Percentiles rank a stretch among this genome's conserved stretches.
phyloP scores from a whole-genome alignment of 1,140 invertebrate species.

The Cydia fagiglandana region DNA sequence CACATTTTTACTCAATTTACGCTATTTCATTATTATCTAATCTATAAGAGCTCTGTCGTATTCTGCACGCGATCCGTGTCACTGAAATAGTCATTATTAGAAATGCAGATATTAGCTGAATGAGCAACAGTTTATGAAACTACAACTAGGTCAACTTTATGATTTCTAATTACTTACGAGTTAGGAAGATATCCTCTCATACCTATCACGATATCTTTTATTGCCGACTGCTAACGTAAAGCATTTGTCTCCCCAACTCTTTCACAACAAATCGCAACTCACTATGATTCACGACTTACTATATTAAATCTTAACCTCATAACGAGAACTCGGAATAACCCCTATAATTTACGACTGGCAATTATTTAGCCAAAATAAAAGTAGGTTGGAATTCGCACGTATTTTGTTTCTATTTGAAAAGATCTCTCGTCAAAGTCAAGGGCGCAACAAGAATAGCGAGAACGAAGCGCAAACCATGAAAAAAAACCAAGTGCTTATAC shows the following conservation, averaged over 20 bases:
- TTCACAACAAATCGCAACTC: not conserved
- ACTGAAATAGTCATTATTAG: no score
- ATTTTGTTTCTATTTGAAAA: conserved; percentile 16
- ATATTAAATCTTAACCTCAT: not conserved
- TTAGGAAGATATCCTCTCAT: no score
- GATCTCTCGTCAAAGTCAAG: conserved; percentile 4
- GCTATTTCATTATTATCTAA: no score
- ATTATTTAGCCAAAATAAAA: conserved; percentile 17
- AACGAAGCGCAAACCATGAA: not conserved
- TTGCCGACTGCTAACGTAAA: no score
- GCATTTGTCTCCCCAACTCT: not conserved
- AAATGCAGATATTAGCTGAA: no score
- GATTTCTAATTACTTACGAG: no score
- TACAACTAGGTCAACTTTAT: no score
- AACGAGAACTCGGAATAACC: conserved; percentile 1
- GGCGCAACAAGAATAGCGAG: not conserved
- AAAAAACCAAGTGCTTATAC: not conserved
- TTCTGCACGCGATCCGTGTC: no score
- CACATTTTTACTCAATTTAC: no score
- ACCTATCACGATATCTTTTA: no score
- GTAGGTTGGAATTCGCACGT: conserved; percentile 1
- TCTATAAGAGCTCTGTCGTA: no score
- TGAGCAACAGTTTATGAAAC: no score
- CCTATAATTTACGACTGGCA: conserved; percentile 14
- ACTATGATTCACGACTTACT: conserved; percentile 11